Evolutionary conservation across 2,797 vertebrate species (phyloP).

Genomic region (Malurus leucopterus): DNA sequence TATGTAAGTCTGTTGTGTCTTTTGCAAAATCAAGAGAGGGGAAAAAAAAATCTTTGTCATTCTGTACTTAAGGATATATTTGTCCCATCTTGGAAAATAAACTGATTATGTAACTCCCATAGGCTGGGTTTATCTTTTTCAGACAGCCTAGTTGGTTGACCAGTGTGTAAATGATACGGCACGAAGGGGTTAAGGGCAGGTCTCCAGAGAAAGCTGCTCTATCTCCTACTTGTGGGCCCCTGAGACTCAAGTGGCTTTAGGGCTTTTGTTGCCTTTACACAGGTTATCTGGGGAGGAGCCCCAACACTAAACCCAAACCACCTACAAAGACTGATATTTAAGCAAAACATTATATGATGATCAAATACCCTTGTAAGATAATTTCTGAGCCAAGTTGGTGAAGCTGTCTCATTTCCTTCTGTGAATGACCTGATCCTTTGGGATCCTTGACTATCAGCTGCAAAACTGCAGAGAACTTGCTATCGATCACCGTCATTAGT

Average conservation of each 20-base stretch:
- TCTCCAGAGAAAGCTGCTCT: not conserved
- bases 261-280: not conserved
- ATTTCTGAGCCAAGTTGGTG: not conserved
- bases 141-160: not conserved
- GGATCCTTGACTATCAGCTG: not conserved
- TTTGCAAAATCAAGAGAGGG: not conserved
- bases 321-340: not conserved
- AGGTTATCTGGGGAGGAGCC: not conserved
- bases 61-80: not conserved
- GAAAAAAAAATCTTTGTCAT: not conserved
- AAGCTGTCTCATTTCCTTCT: not conserved
- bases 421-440: not conserved
- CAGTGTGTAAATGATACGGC: not conserved
- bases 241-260: not conserved
- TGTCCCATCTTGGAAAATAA: not conserved
- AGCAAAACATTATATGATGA: not conserved
- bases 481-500: not conserved
- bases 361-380: not conserved
- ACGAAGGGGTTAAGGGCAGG: not conserved
- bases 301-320: not conserved
- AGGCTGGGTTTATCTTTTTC: not conserved
- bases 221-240: not conserved
- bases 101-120: not conserved
- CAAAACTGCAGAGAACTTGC: not conserved
- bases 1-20: constrained; percentile 20